Base-by-base conservation (phyloP, 2,797 vertebrate species). In the Brachyalestes nurse region DNA sequence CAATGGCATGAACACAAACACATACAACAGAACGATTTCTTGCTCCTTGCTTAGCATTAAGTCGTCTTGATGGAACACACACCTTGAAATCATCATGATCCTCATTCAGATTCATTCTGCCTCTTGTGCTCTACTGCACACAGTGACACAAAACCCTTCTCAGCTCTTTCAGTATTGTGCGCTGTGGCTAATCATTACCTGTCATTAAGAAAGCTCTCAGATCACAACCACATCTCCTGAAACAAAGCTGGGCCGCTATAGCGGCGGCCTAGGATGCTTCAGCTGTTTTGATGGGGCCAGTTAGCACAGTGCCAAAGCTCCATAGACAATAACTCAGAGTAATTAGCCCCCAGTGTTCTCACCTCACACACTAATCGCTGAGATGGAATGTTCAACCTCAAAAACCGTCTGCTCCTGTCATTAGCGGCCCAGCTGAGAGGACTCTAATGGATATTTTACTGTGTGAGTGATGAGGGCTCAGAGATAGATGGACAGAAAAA, bases 31-130 rank as follows among this genome's bases (percentile, higher is more conserved):
- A 49, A 55, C 28, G 10, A 8, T 19, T 14, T 71, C 23, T 21
- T 34, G 4, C 57, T 73, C 42, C 23, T 21, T 34, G 4, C 57
- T 73, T 42, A 17, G 40, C 40, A 49, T 28, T 2, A 67, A 87
- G 79, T 73, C 28, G 49, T 87, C 81, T 84, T 82, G 88, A 85
- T 87, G 66, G 72, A 89, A 83, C 83, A 82, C 83, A 79, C 51
- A 21, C 83, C 83, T 87, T 88, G 85, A 83, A 87, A 87, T 90
- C 82, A 83, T 87, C 88, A 53, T 75, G 83, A 83, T 84, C 79
- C 91, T 92, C 93, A 93, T 93, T 93, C 89, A 92, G 92, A 94
- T 93, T 76, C 86, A 91, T 92, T 92, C 91, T 90, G 90, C 90
- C 91, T 92, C 90, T 83, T 90, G 38, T 57, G 72, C 4, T 21